phyloP scores from a whole-genome alignment of 2,113 vertebrate genomes.

The Pterocles orientalis region DNA sequence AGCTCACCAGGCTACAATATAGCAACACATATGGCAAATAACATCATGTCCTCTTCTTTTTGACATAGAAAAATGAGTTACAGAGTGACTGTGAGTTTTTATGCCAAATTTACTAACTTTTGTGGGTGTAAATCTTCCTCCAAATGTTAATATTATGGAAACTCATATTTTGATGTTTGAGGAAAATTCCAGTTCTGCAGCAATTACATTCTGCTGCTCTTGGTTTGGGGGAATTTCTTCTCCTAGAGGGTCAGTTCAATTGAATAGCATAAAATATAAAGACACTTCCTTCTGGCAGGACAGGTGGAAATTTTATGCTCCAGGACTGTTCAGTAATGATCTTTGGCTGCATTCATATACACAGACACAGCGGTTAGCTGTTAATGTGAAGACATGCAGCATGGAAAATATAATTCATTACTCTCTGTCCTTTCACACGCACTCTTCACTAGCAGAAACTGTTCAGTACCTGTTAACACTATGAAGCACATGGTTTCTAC shows the following conservation, averaged over 20 bases:
- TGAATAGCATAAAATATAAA: slow-evolving; percentile 6
- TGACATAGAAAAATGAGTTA: background rate
- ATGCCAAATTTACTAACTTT: background rate
- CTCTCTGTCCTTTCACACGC: background rate
- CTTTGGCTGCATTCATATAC: background rate
- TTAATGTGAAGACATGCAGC: background rate
- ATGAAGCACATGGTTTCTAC: background rate
- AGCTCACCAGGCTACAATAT: background rate
- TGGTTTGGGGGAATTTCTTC: background rate
- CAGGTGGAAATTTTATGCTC: slow-evolving; percentile 50
- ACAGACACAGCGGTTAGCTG: background rate
- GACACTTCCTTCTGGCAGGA: slow-evolving; percentile 11
- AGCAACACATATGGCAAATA: slow-evolving; percentile 2
- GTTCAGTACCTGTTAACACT: background rate
- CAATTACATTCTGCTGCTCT: background rate
- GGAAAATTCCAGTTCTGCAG: background rate
- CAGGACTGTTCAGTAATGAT: slow-evolving; percentile 27
- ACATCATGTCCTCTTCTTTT: background rate
- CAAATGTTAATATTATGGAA: background rate
- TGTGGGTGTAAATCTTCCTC: background rate
- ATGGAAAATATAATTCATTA: background rate
- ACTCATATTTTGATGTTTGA: background rate
- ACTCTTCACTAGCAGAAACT: background rate
- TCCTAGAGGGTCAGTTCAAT: background rate
- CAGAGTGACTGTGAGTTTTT: background rate